Conservation (phyloP, 2,797 vertebrate genomes). For the Schizopygopsis malacanthus region DNA sequence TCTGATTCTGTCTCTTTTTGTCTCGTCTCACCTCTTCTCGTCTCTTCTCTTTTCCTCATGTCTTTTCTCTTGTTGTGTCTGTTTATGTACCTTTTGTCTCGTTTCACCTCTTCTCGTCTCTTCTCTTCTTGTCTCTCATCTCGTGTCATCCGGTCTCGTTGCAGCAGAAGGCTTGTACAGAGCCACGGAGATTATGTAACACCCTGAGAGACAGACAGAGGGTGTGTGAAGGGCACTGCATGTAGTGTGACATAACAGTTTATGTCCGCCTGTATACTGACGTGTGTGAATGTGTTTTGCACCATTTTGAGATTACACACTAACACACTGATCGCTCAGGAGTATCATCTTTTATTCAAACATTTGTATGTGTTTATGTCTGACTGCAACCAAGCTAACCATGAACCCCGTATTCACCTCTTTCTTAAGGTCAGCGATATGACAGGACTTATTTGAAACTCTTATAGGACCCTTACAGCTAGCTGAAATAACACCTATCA, state of each 20-base stretch:
- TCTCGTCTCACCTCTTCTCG: not conserved
- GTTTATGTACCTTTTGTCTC: not conserved
- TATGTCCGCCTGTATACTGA: not conserved
- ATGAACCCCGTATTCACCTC: not conserved
- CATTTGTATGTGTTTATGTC: not conserved
- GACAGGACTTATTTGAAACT: not conserved
- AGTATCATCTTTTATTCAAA: conserved; percentile 14
- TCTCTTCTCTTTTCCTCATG: not conserved
- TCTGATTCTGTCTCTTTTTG: not conserved
- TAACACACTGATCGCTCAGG: conserved; percentile 13
- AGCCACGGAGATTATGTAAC: not conserved
- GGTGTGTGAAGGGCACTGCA: conserved; percentile 15
- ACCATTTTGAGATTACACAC: conserved; percentile 27
- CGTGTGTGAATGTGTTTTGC: conserved; percentile 5
- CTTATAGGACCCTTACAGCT: not conserved
- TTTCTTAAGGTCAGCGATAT: not conserved
- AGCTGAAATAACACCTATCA: not conserved
- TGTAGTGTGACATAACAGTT: not conserved
- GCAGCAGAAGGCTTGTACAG: not conserved
- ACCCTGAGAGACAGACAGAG: not conserved
- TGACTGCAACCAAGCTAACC: not conserved
- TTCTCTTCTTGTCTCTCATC: not conserved
- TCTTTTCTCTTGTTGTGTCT: not conserved
- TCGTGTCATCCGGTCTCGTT: not conserved
- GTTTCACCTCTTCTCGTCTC: no score